Evolutionary conservation across 1,140 invertebrate genomes (phyloP), one percentile per base, ranked within the genome.

Genomic region (Vanessa atalanta): DNA sequence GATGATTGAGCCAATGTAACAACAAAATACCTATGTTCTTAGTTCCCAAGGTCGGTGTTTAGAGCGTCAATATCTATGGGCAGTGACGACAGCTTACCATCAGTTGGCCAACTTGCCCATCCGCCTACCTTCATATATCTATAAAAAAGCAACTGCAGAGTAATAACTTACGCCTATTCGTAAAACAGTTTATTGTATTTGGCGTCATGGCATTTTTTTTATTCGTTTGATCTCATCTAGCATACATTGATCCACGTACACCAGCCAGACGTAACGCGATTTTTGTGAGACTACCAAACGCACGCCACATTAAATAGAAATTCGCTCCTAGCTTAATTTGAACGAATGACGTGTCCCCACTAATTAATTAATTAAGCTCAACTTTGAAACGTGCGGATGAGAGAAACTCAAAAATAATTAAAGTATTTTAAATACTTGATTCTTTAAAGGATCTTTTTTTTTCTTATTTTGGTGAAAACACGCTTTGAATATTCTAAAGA

Each of bases 251-350:
- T 74, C 72, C n/a, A 6, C n/a, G 72, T 65, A 55, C 65, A 48
- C 65, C 65, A 74, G 51, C 68, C 73, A 75, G 68, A 75, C 73
- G 68, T 83, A 84, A 83, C 81, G 81, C 83, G 82, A 86, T 88
- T 88, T 89, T 88, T 87, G 83, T 88, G 79, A 87, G 81, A 78
- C 80, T 81, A 87, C 84, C 79, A 79, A 87, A 89, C 79, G 79
- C 75, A 85, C 84, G 80, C 75, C 78, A 85, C 81, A 86, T 88
- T 89, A 83, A 88, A 86, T 87, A 85, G 86, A 89, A 86, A 78
- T 80, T 78, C 73, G 76, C 79, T 78, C 55, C 47, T 65, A 82
- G 79, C 77, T 73, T 78, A 75, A 84, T 86, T 84, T 79, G 77
- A 70, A 64, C 81, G 77, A 80, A 83, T 82, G 76, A 74, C 72